Conservation (phyloP, 2,797 vertebrate genomes). For the Gila robusta region DNA sequence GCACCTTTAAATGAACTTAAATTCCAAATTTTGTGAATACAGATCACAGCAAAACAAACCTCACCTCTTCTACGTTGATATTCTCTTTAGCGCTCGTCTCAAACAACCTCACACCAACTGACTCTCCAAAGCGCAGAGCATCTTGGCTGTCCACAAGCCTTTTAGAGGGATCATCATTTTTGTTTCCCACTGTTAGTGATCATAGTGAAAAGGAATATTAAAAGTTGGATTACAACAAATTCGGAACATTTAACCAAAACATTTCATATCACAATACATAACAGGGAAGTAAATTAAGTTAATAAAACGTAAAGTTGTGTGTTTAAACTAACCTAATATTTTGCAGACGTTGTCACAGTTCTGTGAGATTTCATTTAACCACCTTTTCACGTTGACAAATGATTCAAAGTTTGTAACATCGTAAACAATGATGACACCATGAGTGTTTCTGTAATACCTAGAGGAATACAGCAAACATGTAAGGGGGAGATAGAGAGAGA, state of each 20-base stretch:
- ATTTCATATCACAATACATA: background rate
- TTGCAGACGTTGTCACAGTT: slow-evolving; percentile 89
- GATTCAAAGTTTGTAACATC: slow-evolving; percentile 88
- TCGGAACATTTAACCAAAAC: background rate
- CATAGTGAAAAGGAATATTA: background rate
- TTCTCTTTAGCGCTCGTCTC: slow-evolving; percentile 91
- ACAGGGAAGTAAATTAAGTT: background rate
- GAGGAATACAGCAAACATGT: background rate
- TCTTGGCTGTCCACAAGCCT: slow-evolving; percentile 83
- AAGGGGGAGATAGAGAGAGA: background rate
- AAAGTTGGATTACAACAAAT: background rate
- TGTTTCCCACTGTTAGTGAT: slow-evolving; percentile 82
- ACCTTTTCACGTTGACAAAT: slow-evolving; percentile 87
- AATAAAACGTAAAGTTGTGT: background rate
- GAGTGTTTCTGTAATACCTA: slow-evolving; percentile 89
- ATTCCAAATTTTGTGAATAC: background rate
- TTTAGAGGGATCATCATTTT: slow-evolving; percentile 82
- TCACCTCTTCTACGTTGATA: slow-evolving; percentile 87
- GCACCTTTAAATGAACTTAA: background rate
- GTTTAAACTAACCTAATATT: slow-evolving; percentile 79
- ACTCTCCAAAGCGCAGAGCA: slow-evolving; percentile 80
- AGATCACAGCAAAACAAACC: background rate
- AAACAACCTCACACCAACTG: slow-evolving; percentile 82
- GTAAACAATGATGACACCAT: slow-evolving; percentile 88
- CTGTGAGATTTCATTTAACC: slow-evolving; percentile 87